phyloP scores from a whole-genome alignment of 2,113 vertebrate genomes.

The Redunca redunca region DNA sequence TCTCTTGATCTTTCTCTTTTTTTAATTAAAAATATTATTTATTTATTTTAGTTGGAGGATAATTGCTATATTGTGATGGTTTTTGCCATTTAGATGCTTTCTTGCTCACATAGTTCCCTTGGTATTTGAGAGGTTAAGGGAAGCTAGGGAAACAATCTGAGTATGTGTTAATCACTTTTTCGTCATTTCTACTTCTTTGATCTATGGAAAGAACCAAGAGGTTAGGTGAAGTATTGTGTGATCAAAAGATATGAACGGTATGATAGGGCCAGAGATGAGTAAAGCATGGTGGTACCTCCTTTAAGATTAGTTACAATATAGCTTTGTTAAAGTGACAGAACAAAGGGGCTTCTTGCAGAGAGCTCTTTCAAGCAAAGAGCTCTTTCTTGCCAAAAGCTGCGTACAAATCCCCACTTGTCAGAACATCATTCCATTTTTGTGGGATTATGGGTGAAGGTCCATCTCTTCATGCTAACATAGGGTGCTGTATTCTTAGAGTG shows the following conservation, averaged over 20 bases:
- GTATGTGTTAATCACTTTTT: not conserved
- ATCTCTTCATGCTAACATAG: not conserved
- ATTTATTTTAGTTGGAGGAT: not conserved
- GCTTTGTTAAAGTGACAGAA: not conserved
- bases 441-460: not conserved
- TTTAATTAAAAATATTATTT: not conserved
- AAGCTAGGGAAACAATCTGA: not conserved
- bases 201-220: not conserved
- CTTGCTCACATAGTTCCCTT: not conserved
- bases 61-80: not conserved
- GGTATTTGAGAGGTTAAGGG: not conserved
- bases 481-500: not conserved
- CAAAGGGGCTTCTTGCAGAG: not conserved
- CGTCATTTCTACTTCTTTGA: not conserved
- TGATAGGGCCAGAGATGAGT: not conserved
- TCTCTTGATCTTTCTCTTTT: not conserved
- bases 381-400: not conserved
- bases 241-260: not conserved
- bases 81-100: not conserved
- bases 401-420: not conserved
- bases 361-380: not conserved
- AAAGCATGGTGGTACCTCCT: not conserved
- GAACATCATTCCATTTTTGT: not conserved
- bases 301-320: not conserved
- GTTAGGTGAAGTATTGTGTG: not conserved